Base-by-base conservation (phyloP, 2,888 invertebrate genomes). In the Coelogynopora nodosa region DNA sequence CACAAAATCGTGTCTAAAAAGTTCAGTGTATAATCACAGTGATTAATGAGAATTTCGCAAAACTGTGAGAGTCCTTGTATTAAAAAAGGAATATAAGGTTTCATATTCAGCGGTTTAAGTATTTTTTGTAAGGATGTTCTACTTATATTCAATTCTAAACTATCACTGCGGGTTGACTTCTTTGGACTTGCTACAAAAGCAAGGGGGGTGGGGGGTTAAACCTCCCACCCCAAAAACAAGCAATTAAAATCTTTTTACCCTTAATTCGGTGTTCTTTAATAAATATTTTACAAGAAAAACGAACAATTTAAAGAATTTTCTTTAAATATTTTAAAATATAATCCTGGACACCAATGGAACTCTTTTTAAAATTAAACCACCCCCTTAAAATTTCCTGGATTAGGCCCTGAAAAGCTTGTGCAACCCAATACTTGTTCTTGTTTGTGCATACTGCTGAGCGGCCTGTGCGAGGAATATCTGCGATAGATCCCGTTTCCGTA, bases 141-240 rank as follows among this genome's bases (percentile, higher is more conserved):
- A 49, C 49, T 49, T 18, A 49, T 74, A 74, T 26, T 74, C 74
- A 74, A 74, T 74, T 74, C 74, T 74, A 74, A 74, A 74, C 74
- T 74, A 74, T 2, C 74, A 74, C 23, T 10, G 74, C 23, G 27
- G 23, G 74, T 74, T 74, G 74, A 74, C 74, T 74, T 74, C 74
- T 74, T 74, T 74, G 23, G 74, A 74, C 74, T 74, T 74, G 74
- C 74, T 74, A 74, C 74, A 74, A 74, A 49, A n/a, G n/a, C n/a
- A n/a, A n/a, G n/a, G n/a, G n/a, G n/a, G n/a, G n/a, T n/a, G n/a
- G n/a, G n/a, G n/a, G n/a, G n/a, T n/a, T n/a, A n/a, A n/a, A n/a
- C n/a, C n/a, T n/a, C n/a, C n/a, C n/a, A n/a, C n/a, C n/a, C n/a
- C n/a, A n/a, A n/a, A n/a, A n/a, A n/a, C n/a, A n/a, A n/a, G n/a